These are phyloP conservation scores for Polietes domitor DNA, from an alignment of 2,888 invertebrate genomes.

Conservation along the genomic window DNA sequence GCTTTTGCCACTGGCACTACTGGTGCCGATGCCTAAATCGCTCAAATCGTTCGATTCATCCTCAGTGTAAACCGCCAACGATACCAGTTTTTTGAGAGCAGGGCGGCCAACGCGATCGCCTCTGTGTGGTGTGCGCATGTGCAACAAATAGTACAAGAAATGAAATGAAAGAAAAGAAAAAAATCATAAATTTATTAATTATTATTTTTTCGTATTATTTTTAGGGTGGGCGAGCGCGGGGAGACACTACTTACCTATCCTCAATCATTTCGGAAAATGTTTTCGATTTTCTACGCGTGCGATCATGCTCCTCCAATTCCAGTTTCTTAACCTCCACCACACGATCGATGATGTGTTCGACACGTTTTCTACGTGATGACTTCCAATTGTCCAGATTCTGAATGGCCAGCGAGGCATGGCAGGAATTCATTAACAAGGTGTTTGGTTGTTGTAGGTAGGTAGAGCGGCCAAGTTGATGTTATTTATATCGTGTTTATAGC, in stretches of 20 bases:
- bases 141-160: not conserved
- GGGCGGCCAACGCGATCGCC: slow-evolving; percentile 82
- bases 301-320: slow-evolving; percentile 89
- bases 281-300: slow-evolving; percentile 90
- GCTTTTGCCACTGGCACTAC: slow-evolving; percentile 84
- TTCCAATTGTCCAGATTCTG: slow-evolving; percentile 97
- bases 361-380: slow-evolving; percentile 94
- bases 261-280: slow-evolving; percentile 97
- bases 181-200: not conserved
- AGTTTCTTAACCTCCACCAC: slow-evolving; percentile 94
- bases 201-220: too few relatives aligned
- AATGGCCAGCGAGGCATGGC: slow-evolving; percentile 61
- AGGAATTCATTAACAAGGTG: not conserved
- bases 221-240: too few relatives aligned
- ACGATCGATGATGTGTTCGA: slow-evolving; percentile 94
- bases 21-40: slow-evolving; percentile 89
- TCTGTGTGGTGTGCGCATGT: slow-evolving; percentile 68
- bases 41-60: slow-evolving; percentile 92
- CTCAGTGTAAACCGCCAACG: slow-evolving; percentile 88
- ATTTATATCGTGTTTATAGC: not conserved
- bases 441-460: slow-evolving; percentile 5
- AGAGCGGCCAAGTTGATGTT: not conserved
- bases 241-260: slow-evolving; percentile 87
- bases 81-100: slow-evolving; percentile 82
- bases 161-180: slow-evolving; percentile 16